Conservation (phyloP, 92 coral and sea anemone species). For the Hydrozoanthus gracilis region DNA sequence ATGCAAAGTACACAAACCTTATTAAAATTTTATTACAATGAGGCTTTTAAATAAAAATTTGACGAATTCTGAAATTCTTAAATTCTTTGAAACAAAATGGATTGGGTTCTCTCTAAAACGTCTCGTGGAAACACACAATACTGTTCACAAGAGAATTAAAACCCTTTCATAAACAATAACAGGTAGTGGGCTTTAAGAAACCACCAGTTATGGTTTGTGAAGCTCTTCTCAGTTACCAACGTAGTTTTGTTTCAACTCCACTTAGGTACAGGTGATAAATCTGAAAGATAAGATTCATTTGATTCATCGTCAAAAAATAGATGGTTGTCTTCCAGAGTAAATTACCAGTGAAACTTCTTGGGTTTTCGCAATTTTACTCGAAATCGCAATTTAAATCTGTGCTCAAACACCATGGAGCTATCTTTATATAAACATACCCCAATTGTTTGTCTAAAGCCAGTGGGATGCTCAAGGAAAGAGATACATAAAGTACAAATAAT, state of each 20-base stretch:
- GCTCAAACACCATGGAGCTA: not conserved
- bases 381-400: not conserved
- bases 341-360: not conserved
- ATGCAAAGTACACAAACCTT: slow-evolving; percentile 26
- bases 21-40: slow-evolving; percentile 35
- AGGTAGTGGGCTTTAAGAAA: not conserved
- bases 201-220: not conserved
- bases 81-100: not conserved
- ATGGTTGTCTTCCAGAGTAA: not conserved
- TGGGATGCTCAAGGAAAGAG: slow-evolving; percentile 22
- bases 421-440: not conserved
- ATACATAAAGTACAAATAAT: not conserved
- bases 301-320: not conserved
- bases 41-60: slow-evolving; percentile 37
- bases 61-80: slow-evolving; percentile 4
- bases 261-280: not conserved
- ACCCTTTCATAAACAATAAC: not conserved
- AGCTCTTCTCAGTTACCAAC: not conserved
- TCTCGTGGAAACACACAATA: not conserved
- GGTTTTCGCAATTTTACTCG: not conserved
- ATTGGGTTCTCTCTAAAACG: not conserved
- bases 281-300: not conserved
- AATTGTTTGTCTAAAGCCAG: slow-evolving; percentile 37
- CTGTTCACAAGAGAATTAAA: not conserved
- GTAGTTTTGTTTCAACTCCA: not conserved